Percentiles rank a stretch among this genome's conserved stretches.
Conservation (phyloP, 2,113 vertebrate species). For the Rhabdornis inornatus region DNA sequence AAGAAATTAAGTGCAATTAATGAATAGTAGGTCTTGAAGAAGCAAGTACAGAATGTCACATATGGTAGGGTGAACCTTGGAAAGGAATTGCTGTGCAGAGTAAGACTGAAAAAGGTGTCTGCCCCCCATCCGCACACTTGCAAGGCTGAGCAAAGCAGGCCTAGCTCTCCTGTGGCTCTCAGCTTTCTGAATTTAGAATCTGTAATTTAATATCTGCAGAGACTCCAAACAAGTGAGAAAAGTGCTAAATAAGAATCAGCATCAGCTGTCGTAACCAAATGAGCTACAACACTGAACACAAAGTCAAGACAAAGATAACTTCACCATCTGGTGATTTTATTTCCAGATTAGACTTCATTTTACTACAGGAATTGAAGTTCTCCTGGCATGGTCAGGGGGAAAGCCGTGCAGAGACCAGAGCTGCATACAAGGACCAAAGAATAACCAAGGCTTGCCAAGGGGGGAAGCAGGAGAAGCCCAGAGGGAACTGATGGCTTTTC, state of each 20-base stretch:
- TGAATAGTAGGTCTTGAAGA: background rate
- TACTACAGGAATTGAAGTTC: background rate
- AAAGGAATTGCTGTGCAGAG: background rate
- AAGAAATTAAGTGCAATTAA: background rate
- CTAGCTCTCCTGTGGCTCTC: background rate
- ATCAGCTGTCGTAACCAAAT: background rate
- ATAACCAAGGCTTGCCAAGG: background rate
- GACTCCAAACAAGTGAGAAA: background rate
- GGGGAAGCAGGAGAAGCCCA: background rate
- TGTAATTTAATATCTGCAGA: background rate
- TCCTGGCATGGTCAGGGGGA: background rate
- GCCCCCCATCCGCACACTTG: background rate
- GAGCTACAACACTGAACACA: background rate
- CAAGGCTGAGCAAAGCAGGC: background rate
- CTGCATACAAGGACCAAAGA: background rate
- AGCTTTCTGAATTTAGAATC: background rate
- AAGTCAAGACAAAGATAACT: background rate
- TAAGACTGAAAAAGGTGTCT: background rate
- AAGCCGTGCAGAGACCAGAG: background rate
- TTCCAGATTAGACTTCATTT: background rate
- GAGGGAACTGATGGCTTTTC: background rate
- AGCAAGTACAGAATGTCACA: background rate
- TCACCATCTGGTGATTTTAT: fast-evolving
- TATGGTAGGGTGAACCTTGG: background rate
- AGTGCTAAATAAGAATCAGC: background rate